Evolutionary conservation across 2,797 vertebrate genomes (phyloP), one percentile per base, ranked within the genome.

Genomic region (Eidolon dupreanum): DNA sequence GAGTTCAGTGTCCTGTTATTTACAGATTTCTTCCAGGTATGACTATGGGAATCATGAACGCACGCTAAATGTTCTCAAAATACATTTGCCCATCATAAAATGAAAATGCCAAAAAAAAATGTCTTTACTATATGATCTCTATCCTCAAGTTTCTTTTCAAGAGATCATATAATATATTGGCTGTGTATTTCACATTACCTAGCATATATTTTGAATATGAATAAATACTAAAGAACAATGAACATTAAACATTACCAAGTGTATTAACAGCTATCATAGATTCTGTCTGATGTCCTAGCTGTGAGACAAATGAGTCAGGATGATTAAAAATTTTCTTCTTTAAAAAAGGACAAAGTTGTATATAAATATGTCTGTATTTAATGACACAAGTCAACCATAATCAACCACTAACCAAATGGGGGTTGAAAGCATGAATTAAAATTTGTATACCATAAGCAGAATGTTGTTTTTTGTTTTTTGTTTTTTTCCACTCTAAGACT

Each of bases 161-260:
- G 49, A 49, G 49, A 49, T 49, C 49, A 16, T 49, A 49, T 49
- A 16, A 49, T 70, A 16, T 5, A 51, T 31, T 86, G 46, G 2
- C 36, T 51, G 19, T 38, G 0, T 71, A 71, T 75, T 65, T 95
- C n/a, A 43, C 10, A 74, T 68, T 71, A 77, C 5, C 33, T 68
- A 36, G 19, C 10, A 68, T 26, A 36, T 57, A 70, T 53, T 78
- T 79, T 33, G 22, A 71, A 57, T 81, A 66, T 43, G 12, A 85
- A 46, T 79, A 73, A 61, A 26, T 59, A 33, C n/a, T 75, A 49
- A 68, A n/a, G 20, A 95, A 59, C 2, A 46, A 63, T 51, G 15
- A 77, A 43, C 83, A 81, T 59, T 93, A 84, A 94, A 51, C 31
- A 95, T 94, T 36, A 73, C 59, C 41, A 89, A 63, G 36, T 38